A percentile compares a stretch with the other conserved stretches of the same genome.
These are phyloP conservation scores for Sericinus montela DNA, from an alignment of 2,888 invertebrate genomes.

Conservation along the genomic window DNA sequence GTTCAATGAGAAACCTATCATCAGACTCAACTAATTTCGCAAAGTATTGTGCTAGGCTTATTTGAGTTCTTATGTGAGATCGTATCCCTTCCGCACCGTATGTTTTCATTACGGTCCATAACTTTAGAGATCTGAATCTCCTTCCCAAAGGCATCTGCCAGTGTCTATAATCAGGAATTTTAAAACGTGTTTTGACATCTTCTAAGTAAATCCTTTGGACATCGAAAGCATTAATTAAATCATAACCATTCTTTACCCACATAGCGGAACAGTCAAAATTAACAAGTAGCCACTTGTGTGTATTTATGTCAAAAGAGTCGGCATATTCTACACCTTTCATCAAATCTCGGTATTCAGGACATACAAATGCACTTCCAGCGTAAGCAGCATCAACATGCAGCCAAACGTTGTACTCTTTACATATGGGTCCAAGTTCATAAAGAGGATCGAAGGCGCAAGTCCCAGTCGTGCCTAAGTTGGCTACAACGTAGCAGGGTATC, in stretches of 20 bases:
- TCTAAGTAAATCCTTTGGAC: constrained; percentile 93
- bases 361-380: constrained; percentile 93
- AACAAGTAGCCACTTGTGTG: constrained; percentile 97
- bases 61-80: constrained; percentile 86
- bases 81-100: constrained; percentile 91
- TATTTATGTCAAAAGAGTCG: constrained; percentile 95
- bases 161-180: constrained; percentile 83
- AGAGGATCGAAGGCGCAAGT: constrained; percentile 93
- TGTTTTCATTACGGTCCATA: constrained; percentile 94
- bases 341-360: constrained; percentile 92
- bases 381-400: constrained; percentile 98
- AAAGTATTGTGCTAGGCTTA: constrained; percentile 87
- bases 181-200: constrained; percentile 79
- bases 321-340: constrained; percentile 88
- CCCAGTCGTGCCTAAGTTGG: constrained; percentile 92
- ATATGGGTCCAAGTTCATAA: constrained; percentile 89
- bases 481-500: constrained; percentile 92
- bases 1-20: constrained; percentile 87
- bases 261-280: constrained; percentile 97
- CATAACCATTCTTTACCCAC: constrained; percentile 91
- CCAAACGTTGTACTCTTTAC: constrained; percentile 88
- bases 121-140: constrained; percentile 91
- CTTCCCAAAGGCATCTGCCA: constrained; percentile 94
- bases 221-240: constrained; percentile 91
- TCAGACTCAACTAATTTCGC: constrained; percentile 85